Evolutionary conservation across 2,113 vertebrate species (phyloP).

Genomic region (Pseudorectes ferrugineus): DNA sequence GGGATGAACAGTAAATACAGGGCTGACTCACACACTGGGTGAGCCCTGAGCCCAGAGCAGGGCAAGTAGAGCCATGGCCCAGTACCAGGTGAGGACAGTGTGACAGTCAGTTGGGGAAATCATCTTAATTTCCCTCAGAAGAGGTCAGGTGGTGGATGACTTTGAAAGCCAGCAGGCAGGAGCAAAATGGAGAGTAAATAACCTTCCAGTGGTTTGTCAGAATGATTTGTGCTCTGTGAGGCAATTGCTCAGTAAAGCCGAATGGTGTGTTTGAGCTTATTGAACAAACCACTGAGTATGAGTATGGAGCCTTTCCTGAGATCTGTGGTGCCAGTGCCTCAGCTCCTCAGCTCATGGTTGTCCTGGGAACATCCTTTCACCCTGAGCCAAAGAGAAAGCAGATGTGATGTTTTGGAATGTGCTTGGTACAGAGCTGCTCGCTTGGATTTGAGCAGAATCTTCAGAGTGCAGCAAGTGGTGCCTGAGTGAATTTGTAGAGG

Average conservation of each 20-base stretch:
- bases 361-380: neutral
- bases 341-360: neutral
- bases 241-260: neutral
- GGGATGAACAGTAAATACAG: neutral
- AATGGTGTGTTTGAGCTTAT: neutral
- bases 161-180: neutral
- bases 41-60: neutral
- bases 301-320: neutral
- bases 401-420: neutral
- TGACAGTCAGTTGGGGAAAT: neutral
- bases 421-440: neutral
- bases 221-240: neutral
- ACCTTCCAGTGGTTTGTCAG: neutral
- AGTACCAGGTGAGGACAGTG: neutral
- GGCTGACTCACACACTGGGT: rapidly evolving
- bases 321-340: neutral
- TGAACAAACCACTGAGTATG: neutral
- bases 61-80: neutral
- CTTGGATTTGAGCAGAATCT: neutral
- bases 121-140: neutral
- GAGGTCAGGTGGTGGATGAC: neutral
- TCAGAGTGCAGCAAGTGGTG: neutral
- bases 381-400: neutral
- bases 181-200: neutral
- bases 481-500: neutral